Base-by-base conservation (phyloP, 2,113 vertebrate genomes). In the Limanda limanda region DNA sequence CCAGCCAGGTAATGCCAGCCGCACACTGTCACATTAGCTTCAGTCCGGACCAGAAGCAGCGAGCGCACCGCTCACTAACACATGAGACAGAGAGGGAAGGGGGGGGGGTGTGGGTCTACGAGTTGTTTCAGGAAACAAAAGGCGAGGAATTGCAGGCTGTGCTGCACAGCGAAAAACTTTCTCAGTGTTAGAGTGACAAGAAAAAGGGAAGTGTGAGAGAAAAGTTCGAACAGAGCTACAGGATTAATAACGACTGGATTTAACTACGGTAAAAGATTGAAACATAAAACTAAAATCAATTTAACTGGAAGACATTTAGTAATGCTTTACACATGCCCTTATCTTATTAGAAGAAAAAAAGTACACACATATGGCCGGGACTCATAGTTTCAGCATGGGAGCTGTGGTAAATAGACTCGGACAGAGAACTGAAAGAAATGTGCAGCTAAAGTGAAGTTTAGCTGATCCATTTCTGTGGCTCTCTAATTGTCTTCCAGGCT, bases 401-500 rank as follows among this genome's bases (percentile, higher is more conserved):
- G 47, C 68, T 83, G 42, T 81, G 77, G 57, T 88, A 82, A 78
- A 78, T 10, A 72, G 25, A 74, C 78, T 85, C 78, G 83, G 88
- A 91, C 72, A 21, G 79, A 91, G 76, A 72, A 90, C 87, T 87
- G 86, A 91, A 85, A 79, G 84, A 92, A 91, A 74, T 65, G 61
- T 84, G 88, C 48, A 69, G 78, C 86, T 76, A 77, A 88, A 87
- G 78, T 70, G 76, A 91, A 88, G 76, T 83, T 91, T 78, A 85
- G 89, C 83, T 93, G 92, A 88, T 93, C 92, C 87, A 91, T 92
- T 60, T 93, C 79, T 71, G 69, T 57, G 67, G 64, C 85, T 90
- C 92, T 94, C 89, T 93, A 94, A 93, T 91, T 89, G 93, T 94
- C 92, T 92, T 95, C 93, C 93, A 94, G 86, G 74, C 73, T 83